Conservation (phyloP, 2,113 vertebrate species). For the Chaenogobius annularis region DNA sequence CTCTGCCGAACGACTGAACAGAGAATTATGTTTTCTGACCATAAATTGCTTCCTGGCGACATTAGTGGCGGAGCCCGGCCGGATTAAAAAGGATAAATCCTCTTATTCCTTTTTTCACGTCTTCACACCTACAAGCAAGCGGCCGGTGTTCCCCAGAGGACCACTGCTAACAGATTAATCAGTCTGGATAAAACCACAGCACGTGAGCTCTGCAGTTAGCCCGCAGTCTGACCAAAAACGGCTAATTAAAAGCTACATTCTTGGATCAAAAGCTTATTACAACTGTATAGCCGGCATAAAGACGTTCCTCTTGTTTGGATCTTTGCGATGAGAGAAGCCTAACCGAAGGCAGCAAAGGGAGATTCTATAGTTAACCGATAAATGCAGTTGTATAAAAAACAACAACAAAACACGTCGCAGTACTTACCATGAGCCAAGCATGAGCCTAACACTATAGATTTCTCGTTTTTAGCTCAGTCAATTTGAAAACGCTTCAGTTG, state of each 20-base stretch:
- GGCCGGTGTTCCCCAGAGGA: conserved; percentile 35
- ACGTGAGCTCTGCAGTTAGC: conserved; percentile 54
- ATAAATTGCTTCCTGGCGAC: conserved; percentile 35
- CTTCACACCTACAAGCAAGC: conserved; percentile 29
- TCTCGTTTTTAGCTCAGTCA: conserved; percentile 52
- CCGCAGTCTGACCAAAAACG: conserved; percentile 45
- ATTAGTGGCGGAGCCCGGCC: conserved; percentile 28
- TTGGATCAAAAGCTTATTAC: conserved; percentile 70
- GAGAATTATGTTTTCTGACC: conserved; percentile 23
- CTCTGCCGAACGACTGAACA: conserved; percentile 13
- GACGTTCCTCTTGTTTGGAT: conserved; percentile 38
- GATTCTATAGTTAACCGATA: background rate
- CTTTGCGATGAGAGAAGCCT: conserved; percentile 46
- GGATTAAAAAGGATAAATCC: conserved; percentile 39
- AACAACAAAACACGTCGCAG: conserved; percentile 8
- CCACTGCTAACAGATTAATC: conserved; percentile 63
- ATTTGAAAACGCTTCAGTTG: conserved; percentile 46
- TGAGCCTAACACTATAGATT: conserved; percentile 9
- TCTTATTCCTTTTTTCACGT: conserved; percentile 29
- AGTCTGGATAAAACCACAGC: conserved; percentile 59
- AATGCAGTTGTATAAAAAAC: background rate
- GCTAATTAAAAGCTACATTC: conserved; percentile 65
- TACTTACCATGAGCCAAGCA: conserved; percentile 9
- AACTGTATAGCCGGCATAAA: conserved; percentile 67
- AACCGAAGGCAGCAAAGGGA: conserved; percentile 24